These are phyloP conservation scores for Cynaeus angustus DNA, from an alignment of 2,888 invertebrate genomes.

Conservation along the genomic window DNA sequence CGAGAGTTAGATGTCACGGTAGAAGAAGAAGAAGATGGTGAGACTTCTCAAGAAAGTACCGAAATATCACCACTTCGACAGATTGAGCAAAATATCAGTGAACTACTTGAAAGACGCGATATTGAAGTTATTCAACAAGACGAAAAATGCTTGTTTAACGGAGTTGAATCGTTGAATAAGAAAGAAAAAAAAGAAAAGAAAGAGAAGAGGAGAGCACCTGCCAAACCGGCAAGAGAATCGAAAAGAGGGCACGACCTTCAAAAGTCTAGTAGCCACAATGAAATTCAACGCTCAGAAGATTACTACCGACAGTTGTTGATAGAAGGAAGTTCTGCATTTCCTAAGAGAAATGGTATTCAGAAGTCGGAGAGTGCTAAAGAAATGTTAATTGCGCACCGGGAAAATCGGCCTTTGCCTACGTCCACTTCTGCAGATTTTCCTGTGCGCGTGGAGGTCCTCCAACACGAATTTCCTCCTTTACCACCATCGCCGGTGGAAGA, in stretches of 20 bases:
- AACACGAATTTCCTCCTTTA: conserved; percentile 83
- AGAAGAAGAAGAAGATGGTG: conserved; percentile 80
- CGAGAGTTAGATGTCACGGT: conserved; percentile 81
- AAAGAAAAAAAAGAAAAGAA: conserved; percentile 72
- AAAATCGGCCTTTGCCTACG: conserved; percentile 64
- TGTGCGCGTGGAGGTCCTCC: conserved; percentile 79
- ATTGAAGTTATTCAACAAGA: conserved; percentile 67
- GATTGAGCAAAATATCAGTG: conserved; percentile 83
- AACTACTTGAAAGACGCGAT: conserved; percentile 75
- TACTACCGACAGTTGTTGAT: conserved; percentile 68
- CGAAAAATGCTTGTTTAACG: conserved; percentile 68
- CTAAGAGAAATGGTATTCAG: conserved; percentile 79
- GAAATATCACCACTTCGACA: conserved; percentile 81
- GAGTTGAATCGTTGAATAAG: conserved; percentile 70
- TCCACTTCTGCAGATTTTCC: conserved; percentile 75
- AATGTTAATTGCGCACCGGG: conserved; percentile 76
- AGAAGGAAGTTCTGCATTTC: conserved; percentile 73
- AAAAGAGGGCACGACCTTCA: conserved; percentile 75
- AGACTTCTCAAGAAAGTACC: conserved; percentile 76
- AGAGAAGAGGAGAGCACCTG: conserved; percentile 67
- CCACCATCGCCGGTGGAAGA: conserved; percentile 90
- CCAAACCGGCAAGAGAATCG: conserved; percentile 62
- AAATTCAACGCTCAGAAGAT: conserved; percentile 73
- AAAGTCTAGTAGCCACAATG: conserved; percentile 78
- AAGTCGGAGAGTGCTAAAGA: conserved; percentile 85